These are phyloP conservation scores for Magallana gigas DNA, from an alignment of 1,140 invertebrate species.

Conservation along the genomic window DNA sequence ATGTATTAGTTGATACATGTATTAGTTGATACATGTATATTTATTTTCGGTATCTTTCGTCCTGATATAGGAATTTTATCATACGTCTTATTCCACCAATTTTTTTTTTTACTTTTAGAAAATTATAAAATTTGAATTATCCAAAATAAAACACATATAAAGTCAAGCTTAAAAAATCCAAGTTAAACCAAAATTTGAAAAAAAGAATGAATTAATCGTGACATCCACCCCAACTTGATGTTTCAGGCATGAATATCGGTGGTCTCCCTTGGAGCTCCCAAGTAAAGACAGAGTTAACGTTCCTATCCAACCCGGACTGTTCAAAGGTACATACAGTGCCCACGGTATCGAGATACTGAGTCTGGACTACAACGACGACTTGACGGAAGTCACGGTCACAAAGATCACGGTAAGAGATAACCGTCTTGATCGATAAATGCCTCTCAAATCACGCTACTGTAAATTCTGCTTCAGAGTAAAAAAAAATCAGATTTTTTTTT, in stretches of 20 bases:
- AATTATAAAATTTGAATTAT: too few species aligned
- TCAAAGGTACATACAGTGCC: constrained; percentile 60
- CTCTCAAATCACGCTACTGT: too few species aligned
- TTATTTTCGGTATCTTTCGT: too few species aligned
- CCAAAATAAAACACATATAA: neutral
- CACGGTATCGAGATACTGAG: constrained; percentile 59
- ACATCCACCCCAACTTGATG: neutral
- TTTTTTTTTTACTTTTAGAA: too few species aligned
- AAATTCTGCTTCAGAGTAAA: too few species aligned
- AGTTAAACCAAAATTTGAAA: neutral
- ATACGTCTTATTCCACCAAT: too few species aligned
- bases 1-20: too few species aligned
- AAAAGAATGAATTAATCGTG: neutral
- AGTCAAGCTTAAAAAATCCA: neutral
- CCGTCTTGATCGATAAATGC: too few species aligned
- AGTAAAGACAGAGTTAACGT: neutral
- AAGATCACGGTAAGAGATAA: constrained; percentile 50
- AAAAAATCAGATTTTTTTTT: too few species aligned
- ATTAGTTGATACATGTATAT: too few species aligned
- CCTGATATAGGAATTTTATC: too few species aligned
- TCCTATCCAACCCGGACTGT: constrained; percentile 58
- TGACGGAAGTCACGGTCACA: neutral
- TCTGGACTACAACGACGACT: constrained; percentile 41
- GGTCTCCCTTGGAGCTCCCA: constrained; percentile 32
- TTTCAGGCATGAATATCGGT: constrained; percentile 46